Base-by-base conservation (phyloP, 2,797 vertebrate genomes). In the Oreochromis mossambicus region DNA sequence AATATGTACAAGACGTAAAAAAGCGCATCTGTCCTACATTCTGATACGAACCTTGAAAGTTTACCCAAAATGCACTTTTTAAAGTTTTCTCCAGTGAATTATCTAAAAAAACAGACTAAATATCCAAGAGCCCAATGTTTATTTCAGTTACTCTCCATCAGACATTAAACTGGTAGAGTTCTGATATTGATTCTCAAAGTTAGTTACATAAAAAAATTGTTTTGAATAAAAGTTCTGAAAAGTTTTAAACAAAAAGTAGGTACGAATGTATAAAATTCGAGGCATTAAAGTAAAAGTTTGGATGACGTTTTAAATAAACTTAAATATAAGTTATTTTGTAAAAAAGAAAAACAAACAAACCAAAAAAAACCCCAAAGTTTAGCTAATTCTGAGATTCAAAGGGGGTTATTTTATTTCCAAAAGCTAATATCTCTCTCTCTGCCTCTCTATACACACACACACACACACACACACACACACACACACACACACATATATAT, bases 401-500 rank as follows among this genome's bases (percentile, higher is more conserved):
- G 56, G 29, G 29, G 29, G 29, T 34, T 61, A 61, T 61, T 61
- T 34, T 61, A 34, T 61, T 34, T 34, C 15, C 56, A 34, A 34
- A 61, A 61, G 9, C 56, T 19, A 11, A 34, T 32, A 5, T 58
- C 13, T 26, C 54, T 8, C 51, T 2, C 5, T 51, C 2, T n/a
- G 24, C 24, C 7, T 3, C 46, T 17, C 14, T 48, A 26, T 26
- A 24, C 24, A 24, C 24, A 12, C 2, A 43, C 41, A 51, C 19
- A 50, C 24, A 24, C 24, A 12, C 2, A 43, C 41, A 51, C 19
- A 50, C 48, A 51, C 19, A 24, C 10, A 12, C 1, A 61, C 56
- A 36, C 17, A 36, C 4, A 63, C 0, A 13, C 0, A 63, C 21
- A 24, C 2, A 24, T 24, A 24, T 0, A 52, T 0, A 38, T 52